Evolutionary conservation across 2,888 invertebrate species (phyloP), one percentile per base, ranked within the genome.

Genomic region (Erebia aethiops): DNA sequence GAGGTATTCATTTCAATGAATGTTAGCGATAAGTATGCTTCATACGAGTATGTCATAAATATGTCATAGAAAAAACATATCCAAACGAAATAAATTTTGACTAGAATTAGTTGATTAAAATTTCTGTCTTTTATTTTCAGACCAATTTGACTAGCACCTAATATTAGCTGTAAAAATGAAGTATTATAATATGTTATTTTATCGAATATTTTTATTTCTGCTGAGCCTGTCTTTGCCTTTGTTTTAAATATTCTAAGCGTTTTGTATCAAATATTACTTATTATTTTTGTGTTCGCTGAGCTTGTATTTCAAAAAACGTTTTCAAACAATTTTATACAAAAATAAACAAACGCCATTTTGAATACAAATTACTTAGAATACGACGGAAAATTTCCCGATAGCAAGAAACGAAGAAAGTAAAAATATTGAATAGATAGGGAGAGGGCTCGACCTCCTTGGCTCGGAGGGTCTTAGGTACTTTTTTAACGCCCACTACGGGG

Each of bases 121-220:
- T 75, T 80, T 79, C 82, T 85, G 80, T 84, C 82, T 87, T 85
- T 85, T 85, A 82, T 80, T 80, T 84, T 86, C 83, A 86, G 84
- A 88, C 86, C 80, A 90, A 88, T 89, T 90, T 92, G 93, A 93
- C 93, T 93, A 93, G 93, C 84, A 86, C 84, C n/a, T 83, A 84
- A 85, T 82, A 84, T 26, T 43, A 61, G 16, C 18, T 16, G 62
- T 49, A 49, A 49, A 86, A 81, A 86, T 81, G 54, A 26, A 63
- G 46, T 51, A n/a, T 51, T 54, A 54, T 66, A 66, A 82, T 80
- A 67, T 2, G 21, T 21, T 21, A 26, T 26, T 26, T 26, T 26
- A 26, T 26, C 26, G 26, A 26, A 2, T 26, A n/a, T 26, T 26
- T 1, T 26, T 26, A 26, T 26, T 26, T 26, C 4, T 26, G 26